Evolutionary conservation across 1,140 invertebrate species (phyloP), one percentile per base, ranked within the genome.

Genomic region (Hirudo medicinalis): DNA sequence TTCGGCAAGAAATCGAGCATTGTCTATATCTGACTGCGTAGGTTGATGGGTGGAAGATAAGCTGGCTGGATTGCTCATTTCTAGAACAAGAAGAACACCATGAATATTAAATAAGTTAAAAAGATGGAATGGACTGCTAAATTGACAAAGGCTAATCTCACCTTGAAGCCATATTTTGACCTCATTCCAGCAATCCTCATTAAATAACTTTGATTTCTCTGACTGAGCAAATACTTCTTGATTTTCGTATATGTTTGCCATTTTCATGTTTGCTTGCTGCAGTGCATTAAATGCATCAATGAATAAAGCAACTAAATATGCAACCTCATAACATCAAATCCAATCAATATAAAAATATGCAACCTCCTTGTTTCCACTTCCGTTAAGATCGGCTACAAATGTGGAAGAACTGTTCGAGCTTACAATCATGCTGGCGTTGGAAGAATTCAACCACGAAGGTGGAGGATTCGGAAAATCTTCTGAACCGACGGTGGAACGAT

Each of bases 111-210:
- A 25, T 32, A 11, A 63, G 15, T 63, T 25, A n/a, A n/a, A n/a
- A n/a, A n/a, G n/a, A n/a, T n/a, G n/a, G n/a, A n/a, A n/a, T n/a
- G n/a, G n/a, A n/a, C n/a, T n/a, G n/a, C 22, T 25, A 63, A 8
- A n/a, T 11, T 63, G 22, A 6, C 8, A 63, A 32, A 25, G 19
- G 29, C 20, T 63, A 63, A 63, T 63, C 57, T 63, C 19, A 63
- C 57, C 57, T 63, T 63, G 57, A 63, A 63, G 57, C 57, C 57
- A 63, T 13, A 25, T 63, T 63, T 63, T 63, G 57, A 63, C 57
- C 57, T 63, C 57, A 63, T 63, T 63, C 57, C 57, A 63, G 20
- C 57, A 63, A 20, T 63, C 57, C 29, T 63, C 57, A 63, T 63
- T 63, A 20, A 63, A 63, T 20, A 63, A 32, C 22, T 22, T 63